A percentile compares a stretch with the other conserved stretches of the same genome.
Evolutionary conservation across 2,888 invertebrate species (phyloP).

Genomic region (Agrotis clavis): DNA sequence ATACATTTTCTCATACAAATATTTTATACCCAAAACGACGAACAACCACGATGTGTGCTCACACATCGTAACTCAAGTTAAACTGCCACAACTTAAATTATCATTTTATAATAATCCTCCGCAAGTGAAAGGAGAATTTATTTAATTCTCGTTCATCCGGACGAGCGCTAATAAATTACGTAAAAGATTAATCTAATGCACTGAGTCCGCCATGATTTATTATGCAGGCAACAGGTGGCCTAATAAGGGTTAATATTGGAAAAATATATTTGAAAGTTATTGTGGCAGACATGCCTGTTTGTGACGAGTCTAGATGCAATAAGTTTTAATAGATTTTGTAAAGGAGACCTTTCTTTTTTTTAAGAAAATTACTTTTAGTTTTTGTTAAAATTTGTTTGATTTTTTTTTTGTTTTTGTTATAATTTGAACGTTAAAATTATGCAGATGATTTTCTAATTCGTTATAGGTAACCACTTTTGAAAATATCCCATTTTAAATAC

Average conservation of each 20-base stretch:
- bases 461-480: too few relatives aligned
- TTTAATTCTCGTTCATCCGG: conserved; percentile 58
- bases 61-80: conserved; percentile 20
- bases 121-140: conserved; percentile 55
- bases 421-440: too few relatives aligned
- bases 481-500: too few relatives aligned
- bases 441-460: too few relatives aligned
- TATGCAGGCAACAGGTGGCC: conserved; percentile 64
- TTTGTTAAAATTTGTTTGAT: too few relatives aligned
- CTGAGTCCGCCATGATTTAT: conserved; percentile 65
- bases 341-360: background rate
- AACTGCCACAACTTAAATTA: conserved; percentile 37
- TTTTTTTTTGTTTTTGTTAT: too few relatives aligned
- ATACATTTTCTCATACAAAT: background rate
- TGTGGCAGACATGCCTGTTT: conserved; percentile 5
- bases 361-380: background rate
- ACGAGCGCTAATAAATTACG: conserved; percentile 66
- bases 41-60: background rate
- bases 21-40: background rate
- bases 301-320: background rate
- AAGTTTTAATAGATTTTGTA: background rate
- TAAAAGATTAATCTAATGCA: conserved; percentile 69
- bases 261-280: conserved; percentile 54
- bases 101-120: conserved; percentile 45
- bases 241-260: conserved; percentile 65